Evolutionary conservation across 2,797 vertebrate species (phyloP).

Genomic region (Botia almorhae): DNA sequence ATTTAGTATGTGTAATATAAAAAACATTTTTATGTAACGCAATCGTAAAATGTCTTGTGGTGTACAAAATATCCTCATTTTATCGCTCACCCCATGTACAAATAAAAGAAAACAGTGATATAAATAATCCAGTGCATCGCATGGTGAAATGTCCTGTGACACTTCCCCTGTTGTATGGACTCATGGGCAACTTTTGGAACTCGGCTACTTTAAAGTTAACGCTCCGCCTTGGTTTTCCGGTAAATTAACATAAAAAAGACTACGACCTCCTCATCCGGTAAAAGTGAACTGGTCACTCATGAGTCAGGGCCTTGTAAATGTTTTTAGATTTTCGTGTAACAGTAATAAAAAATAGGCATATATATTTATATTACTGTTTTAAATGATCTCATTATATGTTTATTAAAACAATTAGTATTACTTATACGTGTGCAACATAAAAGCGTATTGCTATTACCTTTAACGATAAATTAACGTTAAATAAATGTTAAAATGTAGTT

Average conservation of each 20-base stretch:
- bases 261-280: conserved; percentile 55
- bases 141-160: conserved; percentile 68
- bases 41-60: neutral
- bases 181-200: conserved; percentile 56
- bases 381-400: neutral
- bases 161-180: conserved; percentile 28
- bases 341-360: too few species aligned
- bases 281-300: conserved; percentile 23
- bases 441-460: neutral
- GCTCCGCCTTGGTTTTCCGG: conserved; percentile 71
- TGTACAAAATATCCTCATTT: neutral
- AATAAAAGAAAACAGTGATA: conserved; percentile 67
- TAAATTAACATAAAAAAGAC: conserved; percentile 58
- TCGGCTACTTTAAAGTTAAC: conserved; percentile 51
- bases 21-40: neutral
- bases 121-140: conserved; percentile 65
- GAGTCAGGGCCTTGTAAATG: conserved; percentile 3
- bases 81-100: conserved; percentile 70
- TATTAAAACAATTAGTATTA: neutral
- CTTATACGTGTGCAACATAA: neutral
- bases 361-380: neutral
- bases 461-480: neutral
- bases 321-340: neutral
- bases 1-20: conserved; percentile 5
- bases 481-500: neutral